Percentiles rank a stretch among this genome's conserved stretches.
Conservation (phyloP, 2,888 invertebrate genomes). For the Nymphalis polychloros region DNA sequence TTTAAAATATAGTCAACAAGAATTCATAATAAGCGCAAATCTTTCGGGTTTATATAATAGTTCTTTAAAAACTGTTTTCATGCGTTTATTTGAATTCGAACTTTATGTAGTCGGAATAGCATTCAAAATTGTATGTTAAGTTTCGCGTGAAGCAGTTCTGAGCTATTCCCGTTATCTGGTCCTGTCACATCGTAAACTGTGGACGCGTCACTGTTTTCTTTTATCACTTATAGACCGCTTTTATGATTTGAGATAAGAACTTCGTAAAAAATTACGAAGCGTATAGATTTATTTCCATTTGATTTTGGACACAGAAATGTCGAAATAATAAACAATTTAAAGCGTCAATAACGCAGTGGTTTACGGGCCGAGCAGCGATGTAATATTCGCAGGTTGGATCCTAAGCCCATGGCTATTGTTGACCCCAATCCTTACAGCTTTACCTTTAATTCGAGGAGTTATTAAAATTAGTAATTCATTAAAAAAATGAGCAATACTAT, state of each 20-base stretch:
- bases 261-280: constrained; percentile 14
- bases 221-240: constrained; percentile 27
- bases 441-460: too few species aligned
- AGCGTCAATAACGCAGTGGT: too few species aligned
- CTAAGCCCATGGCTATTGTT: too few species aligned
- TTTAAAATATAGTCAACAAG: neutral
- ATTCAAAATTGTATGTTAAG: neutral
- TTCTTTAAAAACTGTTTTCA: neutral
- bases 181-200: constrained; percentile 24
- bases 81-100: neutral
- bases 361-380: too few species aligned
- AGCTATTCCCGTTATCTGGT: constrained; percentile 14
- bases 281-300: neutral
- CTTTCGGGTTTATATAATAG: neutral
- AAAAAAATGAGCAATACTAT: too few species aligned
- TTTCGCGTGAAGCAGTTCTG: neutral
- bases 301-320: neutral
- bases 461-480: too few species aligned
- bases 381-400: too few species aligned
- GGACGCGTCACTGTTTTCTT: constrained; percentile 23
- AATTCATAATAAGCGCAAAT: neutral
- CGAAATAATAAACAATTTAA: neutral
- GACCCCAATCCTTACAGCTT: too few species aligned
- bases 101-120: neutral
- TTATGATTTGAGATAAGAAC: constrained; percentile 32